These are phyloP conservation scores for Tholera decimalis DNA, from an alignment of 2,888 invertebrate genomes.

Conservation along the genomic window DNA sequence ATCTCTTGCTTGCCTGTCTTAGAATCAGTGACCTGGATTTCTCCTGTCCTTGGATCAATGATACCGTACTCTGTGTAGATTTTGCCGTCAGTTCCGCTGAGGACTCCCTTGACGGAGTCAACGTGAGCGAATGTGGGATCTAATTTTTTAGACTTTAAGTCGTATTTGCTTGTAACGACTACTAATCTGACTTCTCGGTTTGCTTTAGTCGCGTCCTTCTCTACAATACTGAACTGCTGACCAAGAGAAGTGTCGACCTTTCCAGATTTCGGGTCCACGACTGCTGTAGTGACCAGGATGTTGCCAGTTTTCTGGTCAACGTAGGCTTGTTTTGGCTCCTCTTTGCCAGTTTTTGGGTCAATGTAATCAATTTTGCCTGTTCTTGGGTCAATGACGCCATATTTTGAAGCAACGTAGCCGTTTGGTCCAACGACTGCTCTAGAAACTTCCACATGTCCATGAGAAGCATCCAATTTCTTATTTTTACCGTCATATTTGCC, in stretches of 20 bases:
- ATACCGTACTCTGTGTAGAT: slow-evolving; percentile 92
- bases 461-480: slow-evolving; percentile 86
- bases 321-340: slow-evolving; percentile 93
- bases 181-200: slow-evolving; percentile 92
- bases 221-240: slow-evolving; percentile 93
- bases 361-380: slow-evolving; percentile 92
- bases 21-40: slow-evolving; percentile 84
- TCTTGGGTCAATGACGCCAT: slow-evolving; percentile 93
- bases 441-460: slow-evolving; percentile 90
- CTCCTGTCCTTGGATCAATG: slow-evolving; percentile 92
- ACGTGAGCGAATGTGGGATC: slow-evolving; percentile 90
- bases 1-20: slow-evolving; percentile 86
- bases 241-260: slow-evolving; percentile 93
- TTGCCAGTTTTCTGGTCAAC: slow-evolving; percentile 94
- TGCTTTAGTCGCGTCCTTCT: slow-evolving; percentile 93
- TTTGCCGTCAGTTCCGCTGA: slow-evolving; percentile 92
- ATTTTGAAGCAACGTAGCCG: slow-evolving; percentile 91
- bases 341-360: slow-evolving; percentile 93
- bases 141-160: slow-evolving; percentile 89
- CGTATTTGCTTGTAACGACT: slow-evolving; percentile 92
- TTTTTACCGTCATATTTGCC: slow-evolving; percentile 92
- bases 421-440: slow-evolving; percentile 92
- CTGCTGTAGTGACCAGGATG: slow-evolving; percentile 92
- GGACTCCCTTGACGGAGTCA: slow-evolving; percentile 86
- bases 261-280: slow-evolving; percentile 93